Evolutionary conservation across 1,140 invertebrate species (phyloP).

Genomic region (Megalonaias nervosa): DNA sequence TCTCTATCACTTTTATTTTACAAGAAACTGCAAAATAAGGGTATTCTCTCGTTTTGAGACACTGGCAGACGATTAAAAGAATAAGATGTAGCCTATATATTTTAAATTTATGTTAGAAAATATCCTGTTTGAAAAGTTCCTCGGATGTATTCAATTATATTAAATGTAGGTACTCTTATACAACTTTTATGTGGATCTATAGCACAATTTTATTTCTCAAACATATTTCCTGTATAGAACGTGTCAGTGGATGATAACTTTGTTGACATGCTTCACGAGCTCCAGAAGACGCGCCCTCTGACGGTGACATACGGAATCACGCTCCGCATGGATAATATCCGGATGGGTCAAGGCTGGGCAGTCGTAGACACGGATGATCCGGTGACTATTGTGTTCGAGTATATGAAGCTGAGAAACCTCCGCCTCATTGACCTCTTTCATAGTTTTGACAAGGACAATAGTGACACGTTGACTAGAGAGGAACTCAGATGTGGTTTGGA

Average conservation of each 20-base stretch:
- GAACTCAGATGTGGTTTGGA: conserved; percentile 54
- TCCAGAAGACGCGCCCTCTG: conserved; percentile 43
- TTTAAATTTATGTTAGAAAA: background rate
- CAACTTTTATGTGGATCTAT: too few relatives aligned
- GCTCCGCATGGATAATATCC: conserved; percentile 55
- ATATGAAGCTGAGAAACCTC: conserved; percentile 57
- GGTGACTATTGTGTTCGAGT: conserved; percentile 57
- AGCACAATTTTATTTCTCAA: conserved; percentile 9
- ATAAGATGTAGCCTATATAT: background rate
- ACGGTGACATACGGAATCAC: conserved; percentile 46
- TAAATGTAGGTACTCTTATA: background rate
- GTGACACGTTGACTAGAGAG: conserved; percentile 51
- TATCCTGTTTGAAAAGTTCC: background rate
- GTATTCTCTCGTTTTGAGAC: too few relatives aligned
- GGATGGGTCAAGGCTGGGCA: conserved; percentile 33
- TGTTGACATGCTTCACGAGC: conserved; percentile 39
- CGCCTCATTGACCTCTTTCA: conserved; percentile 58
- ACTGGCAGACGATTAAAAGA: too few relatives aligned
- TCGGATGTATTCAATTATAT: background rate
- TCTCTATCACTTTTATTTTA: too few relatives aligned
- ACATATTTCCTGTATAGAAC: conserved; percentile 37
- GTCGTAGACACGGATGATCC: conserved; percentile 61
- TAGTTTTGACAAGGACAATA: conserved; percentile 59
- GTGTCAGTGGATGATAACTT: conserved; percentile 56
- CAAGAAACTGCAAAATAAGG: too few relatives aligned